Evolutionary conservation across 1,140 invertebrate genomes (phyloP), one percentile per base, ranked within the genome.

Genomic region (Meloidogyne chitwoodi): DNA sequence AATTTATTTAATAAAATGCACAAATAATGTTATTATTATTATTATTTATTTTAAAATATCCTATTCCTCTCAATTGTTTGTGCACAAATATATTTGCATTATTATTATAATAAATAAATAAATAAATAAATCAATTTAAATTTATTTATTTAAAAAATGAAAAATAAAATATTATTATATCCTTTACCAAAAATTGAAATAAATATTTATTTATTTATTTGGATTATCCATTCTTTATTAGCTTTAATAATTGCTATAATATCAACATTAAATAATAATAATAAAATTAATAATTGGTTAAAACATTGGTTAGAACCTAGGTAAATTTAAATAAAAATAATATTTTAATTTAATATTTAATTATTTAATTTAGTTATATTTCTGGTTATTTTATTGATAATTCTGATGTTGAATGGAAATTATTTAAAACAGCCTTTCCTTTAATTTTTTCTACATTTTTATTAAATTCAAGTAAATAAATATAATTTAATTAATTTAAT

Each of bases 321-420:
- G 81, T 68, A 81, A 24, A 6, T 74, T 22, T 66, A 56, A n/a
- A 6, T 62, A 26, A 71, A 10, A 62, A 27, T 71, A 31, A 65
- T 12, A 65, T 1, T 34, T 24, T 16, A 19, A 62, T 4, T 24
- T 76, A 34, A 62, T 29, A 77, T 48, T 41, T 44, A 56, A 14
- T 76, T 56, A 56, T 65, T 41, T 16, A 11, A 29, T 26, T 11
- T 29, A 24, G 22, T 77, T 63, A 64, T 31, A 14, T 65, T 74
- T 77, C 41, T 26, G 70, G 41, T 16, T 79, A 80, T 63, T 27
- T 31, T 22, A 74, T 82, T 24, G 80, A 81, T 41, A 81, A 81
- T 80, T 81, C 80, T 34, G 80, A 81, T 62, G n/a, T 80, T 31
- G 80, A 81, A 34, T 81, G 75, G 80, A 83, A 83, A 72, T 27